Evolutionary conservation across 2,888 invertebrate species (phyloP), one percentile per base, ranked within the genome.

Genomic region (Papilio gigon): DNA sequence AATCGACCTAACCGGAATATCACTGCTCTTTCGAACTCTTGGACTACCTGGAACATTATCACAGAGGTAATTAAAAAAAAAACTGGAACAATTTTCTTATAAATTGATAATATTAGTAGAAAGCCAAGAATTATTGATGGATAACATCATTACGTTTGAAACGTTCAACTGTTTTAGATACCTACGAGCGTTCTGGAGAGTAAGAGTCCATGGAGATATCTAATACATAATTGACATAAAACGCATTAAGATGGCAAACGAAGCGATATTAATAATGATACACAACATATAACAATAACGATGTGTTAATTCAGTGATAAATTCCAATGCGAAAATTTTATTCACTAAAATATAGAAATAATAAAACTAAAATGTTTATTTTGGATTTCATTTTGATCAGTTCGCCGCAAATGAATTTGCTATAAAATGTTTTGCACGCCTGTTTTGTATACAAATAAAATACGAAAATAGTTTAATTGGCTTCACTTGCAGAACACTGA

Each of bases 1-100:
- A 98, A 82, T 64, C 97, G 93, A 40, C 97, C 98, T 76, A 98
- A 92, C 22, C 97, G 94, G 86, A 98, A 98, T 80, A 98, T 97
- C 0, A 98, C 97, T 2, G 96, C 96, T 78, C 98, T 92, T 84
- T 97, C 97, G 80, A 97, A 97, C 83, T 97, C 97, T 80, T 96
- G 96, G 0, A 97, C 96, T 6, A 97, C 96, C 95, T 95, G 74
- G 8, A 81, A 79, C 70, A 37, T 33, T 33, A 42, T 1, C 14
- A 42, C n/a, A 44, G n/a, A 22, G 40, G 6, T 37, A 20, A 40
- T 40, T 40, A 12, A 25, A 14, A 20, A 40, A 12, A 25, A 14
- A 20, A 40, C 20, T 1, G 27, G 14, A 25, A 12, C 20, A 59
- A 20, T 8, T 56, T 27, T 56, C 2, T 25, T 27, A 56, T 27